phyloP scores from a whole-genome alignment of 2,888 invertebrate species.

The Emmelina monodactyla region DNA sequence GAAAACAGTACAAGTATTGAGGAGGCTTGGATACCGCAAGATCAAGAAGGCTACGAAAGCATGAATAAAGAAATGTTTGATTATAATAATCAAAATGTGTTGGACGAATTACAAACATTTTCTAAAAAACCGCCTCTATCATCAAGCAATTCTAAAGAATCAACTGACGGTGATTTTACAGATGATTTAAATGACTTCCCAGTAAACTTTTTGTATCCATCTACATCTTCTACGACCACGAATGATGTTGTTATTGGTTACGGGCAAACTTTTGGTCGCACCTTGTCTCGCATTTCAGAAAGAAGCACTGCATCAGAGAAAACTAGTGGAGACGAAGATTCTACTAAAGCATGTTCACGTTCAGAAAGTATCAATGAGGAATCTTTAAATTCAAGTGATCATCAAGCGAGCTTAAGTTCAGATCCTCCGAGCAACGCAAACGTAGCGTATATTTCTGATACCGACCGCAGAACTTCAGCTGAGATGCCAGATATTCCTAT shows the following conservation, averaged over 20 bases:
- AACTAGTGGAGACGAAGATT: conserved; percentile 85
- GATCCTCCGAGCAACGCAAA: conserved; percentile 81
- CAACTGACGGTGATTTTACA: conserved; percentile 72
- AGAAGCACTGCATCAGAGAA: conserved; percentile 89
- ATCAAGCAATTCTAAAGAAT: conserved; percentile 58
- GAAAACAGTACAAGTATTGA: conserved; percentile 87
- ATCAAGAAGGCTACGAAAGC: conserved; percentile 71
- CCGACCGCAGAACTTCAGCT: conserved; percentile 81
- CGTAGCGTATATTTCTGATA: conserved; percentile 79
- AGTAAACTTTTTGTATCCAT: conserved; percentile 77
- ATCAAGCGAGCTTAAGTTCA: conserved; percentile 84
- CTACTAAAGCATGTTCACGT: conserved; percentile 84
- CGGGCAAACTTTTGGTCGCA: conserved; percentile 78
- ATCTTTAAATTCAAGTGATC: conserved; percentile 83
- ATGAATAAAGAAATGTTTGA: conserved; percentile 56
- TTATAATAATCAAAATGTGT: conserved; percentile 44
- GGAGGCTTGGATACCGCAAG: conserved; percentile 82
- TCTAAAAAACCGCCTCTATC: conserved; percentile 57
- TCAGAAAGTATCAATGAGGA: conserved; percentile 87
- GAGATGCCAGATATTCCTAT: conserved; percentile 87
- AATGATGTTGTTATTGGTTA: conserved; percentile 78
- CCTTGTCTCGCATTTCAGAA: conserved; percentile 86
- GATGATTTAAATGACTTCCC: conserved; percentile 82
- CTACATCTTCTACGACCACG: conserved; percentile 66
- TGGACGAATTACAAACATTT: conserved; percentile 61